Conservation (phyloP, 2,888 invertebrate genomes). For the Timema podura region DNA sequence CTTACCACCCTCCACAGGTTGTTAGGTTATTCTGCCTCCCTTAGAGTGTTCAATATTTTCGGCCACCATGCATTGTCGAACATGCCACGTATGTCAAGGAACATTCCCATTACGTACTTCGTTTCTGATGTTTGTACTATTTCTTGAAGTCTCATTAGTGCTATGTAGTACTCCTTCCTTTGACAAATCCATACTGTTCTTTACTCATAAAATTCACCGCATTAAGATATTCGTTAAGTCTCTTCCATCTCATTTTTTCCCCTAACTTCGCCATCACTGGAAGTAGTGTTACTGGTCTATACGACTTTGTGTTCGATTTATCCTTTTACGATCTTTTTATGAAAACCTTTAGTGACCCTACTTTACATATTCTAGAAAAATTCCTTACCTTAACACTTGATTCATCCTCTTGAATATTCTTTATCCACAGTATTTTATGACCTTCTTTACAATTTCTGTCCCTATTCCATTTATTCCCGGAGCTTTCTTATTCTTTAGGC, state of each 20-base stretch:
- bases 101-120: neutral
- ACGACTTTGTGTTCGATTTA: neutral
- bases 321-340: neutral
- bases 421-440: too few relatives aligned
- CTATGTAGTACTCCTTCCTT: neutral
- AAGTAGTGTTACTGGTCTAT: neutral
- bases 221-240: neutral
- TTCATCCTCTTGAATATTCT: too few relatives aligned
- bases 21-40: neutral
- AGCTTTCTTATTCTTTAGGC: too few relatives aligned
- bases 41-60: neutral
- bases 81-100: neutral
- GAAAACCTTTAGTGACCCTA: neutral
- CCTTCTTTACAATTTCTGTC: too few relatives aligned
- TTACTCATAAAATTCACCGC: neutral
- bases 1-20: neutral
- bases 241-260: neutral
- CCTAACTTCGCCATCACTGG: neutral
- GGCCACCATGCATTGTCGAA: slow-evolving; percentile 7
- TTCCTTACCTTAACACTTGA: neutral
- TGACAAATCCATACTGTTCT: neutral
- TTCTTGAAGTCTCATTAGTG: neutral
- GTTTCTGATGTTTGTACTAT: neutral
- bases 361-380: neutral
- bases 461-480: too few relatives aligned